Evolutionary conservation across 2,797 vertebrate species (phyloP), one percentile per base, ranked within the genome.

Genomic region (Siniperca obscura): DNA sequence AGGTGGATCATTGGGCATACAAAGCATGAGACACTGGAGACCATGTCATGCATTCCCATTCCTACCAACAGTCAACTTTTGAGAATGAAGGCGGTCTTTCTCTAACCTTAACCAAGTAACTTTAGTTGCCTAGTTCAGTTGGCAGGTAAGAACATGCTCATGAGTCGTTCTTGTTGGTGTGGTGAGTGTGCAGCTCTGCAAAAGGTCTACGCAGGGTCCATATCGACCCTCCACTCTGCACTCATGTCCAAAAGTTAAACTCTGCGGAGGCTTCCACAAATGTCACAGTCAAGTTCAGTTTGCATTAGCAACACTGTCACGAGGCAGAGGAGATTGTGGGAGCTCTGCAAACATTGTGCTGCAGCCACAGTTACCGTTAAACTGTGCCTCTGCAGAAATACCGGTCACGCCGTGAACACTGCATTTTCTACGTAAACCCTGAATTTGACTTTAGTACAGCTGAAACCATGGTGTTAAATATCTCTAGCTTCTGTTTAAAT

Each of bases 241-340:
- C 81, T 74, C 27, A 25, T 50, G 76, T 84, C 65, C 80, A 67
- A 75, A 77, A 78, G 72, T 82, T 73, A 78, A 85, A 80, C 82
- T 85, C 80, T 66, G 71, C 73, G 61, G 69, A 89, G 82, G 74
- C 76, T 74, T 83, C 73, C 67, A 70, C 75, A 90, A 86, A 91
- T 92, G 90, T 89, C 82, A 87, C 76, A 73, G 70, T 82, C 77
- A 42, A 42, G 80, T 88, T 90, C 73, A 80, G 70, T 91, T 87
- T 86, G 84, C 73, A 86, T 90, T 89, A 87, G 82, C 82, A 65
- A 38, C 82, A 70, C 78, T 80, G 86, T 87, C 82, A 84, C 42
- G 38, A 84, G 83, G 80, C 74, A 73, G 82, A 83, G 38, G 68
- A 79, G 87, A 42, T 72, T 73, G 78, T 70, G 46, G 57, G 68